phyloP scores from a whole-genome alignment of 2,797 vertebrate genomes.

The Clangula hyemalis region DNA sequence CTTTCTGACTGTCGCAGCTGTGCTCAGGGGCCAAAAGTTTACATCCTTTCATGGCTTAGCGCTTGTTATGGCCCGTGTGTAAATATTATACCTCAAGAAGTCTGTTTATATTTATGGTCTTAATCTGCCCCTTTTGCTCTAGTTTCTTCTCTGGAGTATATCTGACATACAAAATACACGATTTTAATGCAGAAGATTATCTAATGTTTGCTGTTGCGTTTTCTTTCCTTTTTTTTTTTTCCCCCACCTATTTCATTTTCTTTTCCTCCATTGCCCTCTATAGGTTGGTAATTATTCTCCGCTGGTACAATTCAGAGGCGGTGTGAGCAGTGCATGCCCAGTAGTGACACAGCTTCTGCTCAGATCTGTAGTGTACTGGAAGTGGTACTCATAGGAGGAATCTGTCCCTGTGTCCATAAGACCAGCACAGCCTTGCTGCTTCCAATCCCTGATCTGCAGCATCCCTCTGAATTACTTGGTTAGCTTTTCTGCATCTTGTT shows the following conservation, averaged over 20 bases:
- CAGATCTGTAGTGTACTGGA: neutral
- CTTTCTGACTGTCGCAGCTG: neutral
- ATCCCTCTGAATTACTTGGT: neutral
- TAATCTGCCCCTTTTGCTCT: neutral
- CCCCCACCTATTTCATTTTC: conserved; percentile 53
- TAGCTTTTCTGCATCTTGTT: neutral
- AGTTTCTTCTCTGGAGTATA: neutral
- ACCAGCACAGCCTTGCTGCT: neutral
- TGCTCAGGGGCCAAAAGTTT: neutral
- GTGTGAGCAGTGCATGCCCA: neutral
- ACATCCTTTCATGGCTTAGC: neutral
- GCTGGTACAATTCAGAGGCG: neutral
- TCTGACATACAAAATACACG: neutral
- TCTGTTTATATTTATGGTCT: neutral
- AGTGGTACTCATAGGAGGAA: neutral
- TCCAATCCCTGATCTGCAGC: neutral
- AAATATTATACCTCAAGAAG: conserved; percentile 5
- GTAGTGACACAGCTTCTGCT: neutral
- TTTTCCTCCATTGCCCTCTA: conserved; percentile 72
- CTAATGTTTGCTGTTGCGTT: neutral
- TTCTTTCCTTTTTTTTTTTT: neutral
- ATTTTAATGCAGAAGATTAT: neutral
- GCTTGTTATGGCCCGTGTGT: neutral
- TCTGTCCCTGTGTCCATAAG: no score
- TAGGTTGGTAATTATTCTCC: conserved; percentile 65